Evolutionary conservation across 2,797 vertebrate species (phyloP).

Genomic region (Acrossocheilus wenchowensis): DNA sequence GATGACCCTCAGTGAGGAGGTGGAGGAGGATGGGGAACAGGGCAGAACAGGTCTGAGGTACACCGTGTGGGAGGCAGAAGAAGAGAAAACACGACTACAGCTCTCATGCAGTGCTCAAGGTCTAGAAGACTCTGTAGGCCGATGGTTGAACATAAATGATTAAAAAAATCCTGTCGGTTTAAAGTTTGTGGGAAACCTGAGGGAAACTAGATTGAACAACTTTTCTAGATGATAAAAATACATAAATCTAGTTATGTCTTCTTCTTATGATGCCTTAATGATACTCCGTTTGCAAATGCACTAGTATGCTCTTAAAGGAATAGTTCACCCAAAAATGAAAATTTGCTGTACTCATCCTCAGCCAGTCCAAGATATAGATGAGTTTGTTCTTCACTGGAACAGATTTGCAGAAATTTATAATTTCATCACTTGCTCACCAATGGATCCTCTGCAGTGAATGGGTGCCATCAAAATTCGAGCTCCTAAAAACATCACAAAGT

Average conservation of each 20-base stretch:
- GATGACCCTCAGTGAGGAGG: conserved; percentile 37
- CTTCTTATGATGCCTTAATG: background rate
- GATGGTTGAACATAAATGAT: conserved; percentile 30
- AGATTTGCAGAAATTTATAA: background rate
- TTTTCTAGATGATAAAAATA: background rate
- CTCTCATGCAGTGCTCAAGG: conserved; percentile 12
- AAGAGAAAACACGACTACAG: conserved; percentile 16
- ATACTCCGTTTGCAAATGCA: background rate
- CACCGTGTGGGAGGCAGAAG: conserved; percentile 34
- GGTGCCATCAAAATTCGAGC: background rate
- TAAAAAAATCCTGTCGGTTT: background rate
- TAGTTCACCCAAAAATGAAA: background rate
- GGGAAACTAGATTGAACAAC: background rate
- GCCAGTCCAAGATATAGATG: background rate
- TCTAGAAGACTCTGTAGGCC: conserved; percentile 27
- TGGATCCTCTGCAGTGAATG: background rate
- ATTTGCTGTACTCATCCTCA: background rate
- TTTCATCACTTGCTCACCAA: background rate
- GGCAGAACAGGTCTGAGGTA: conserved; percentile 16
- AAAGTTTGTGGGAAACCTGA: background rate
- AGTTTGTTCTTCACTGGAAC: background rate
- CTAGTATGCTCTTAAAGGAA: background rate
- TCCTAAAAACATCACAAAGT: background rate
- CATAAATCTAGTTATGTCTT: background rate
- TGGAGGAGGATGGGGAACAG: conserved; percentile 27